Evolutionary conservation across 2,113 vertebrate genomes (phyloP).

Genomic region (Nesoenas mayeri): DNA sequence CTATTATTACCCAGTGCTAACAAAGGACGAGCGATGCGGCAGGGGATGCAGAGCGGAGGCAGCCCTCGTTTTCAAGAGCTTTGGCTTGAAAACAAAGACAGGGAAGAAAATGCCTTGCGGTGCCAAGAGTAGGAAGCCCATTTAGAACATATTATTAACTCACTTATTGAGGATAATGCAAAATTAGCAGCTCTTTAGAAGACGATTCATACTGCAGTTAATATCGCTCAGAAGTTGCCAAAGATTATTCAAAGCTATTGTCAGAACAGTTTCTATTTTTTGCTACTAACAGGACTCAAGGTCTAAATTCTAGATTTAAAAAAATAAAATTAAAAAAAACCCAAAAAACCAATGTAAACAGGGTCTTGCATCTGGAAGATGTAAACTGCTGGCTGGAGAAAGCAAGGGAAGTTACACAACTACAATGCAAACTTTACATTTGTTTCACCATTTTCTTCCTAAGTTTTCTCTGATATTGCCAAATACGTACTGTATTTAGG

Average conservation of each 20-base stretch:
- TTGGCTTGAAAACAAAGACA: not conserved
- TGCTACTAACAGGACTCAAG: not conserved
- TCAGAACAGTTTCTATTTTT: not conserved
- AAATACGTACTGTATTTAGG: not conserved
- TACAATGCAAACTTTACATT: not conserved
- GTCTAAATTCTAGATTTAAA: not conserved
- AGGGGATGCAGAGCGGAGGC: not conserved
- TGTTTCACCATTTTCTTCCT: not conserved
- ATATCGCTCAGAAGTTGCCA: not conserved
- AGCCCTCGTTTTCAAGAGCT: not conserved
- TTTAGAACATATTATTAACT: not conserved
- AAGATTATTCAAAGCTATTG: not conserved
- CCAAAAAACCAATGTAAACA: not conserved
- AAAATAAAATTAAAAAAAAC: not conserved
- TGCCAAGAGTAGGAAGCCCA: not conserved
- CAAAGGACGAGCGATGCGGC: not conserved
- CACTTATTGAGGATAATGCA: not conserved
- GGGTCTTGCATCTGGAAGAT: constrained; percentile 20
- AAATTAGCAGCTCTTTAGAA: not conserved
- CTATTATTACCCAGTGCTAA: not conserved
- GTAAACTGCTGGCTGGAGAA: constrained; percentile 4
- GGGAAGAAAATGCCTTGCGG: not conserved
- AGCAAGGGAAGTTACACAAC: not conserved
- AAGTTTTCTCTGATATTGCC: not conserved
- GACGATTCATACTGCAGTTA: not conserved